Evolutionary conservation across 1,140 invertebrate genomes (phyloP).

Genomic region (Brachionus koreanus): DNA sequence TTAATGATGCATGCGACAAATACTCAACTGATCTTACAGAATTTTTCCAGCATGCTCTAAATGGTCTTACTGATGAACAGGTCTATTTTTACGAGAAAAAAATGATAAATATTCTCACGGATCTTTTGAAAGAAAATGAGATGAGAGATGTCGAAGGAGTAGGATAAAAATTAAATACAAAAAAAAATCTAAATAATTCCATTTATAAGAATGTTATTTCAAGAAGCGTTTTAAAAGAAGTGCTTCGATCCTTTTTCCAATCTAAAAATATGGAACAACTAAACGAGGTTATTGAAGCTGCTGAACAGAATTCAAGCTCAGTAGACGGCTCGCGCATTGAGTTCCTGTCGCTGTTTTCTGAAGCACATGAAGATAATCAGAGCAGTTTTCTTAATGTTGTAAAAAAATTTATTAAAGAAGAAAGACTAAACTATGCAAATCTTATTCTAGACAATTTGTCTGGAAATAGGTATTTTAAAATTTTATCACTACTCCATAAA

Average conservation of each 20-base stretch:
- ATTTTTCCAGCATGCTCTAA: conserved; percentile 26
- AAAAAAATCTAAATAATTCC: background rate
- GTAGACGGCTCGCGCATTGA: conserved; percentile 1
- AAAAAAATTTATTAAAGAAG: conserved; percentile 8
- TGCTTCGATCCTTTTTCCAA: background rate
- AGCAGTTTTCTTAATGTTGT: conserved; percentile 2
- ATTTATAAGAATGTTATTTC: conserved; percentile 32
- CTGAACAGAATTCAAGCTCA: conserved; percentile 13
- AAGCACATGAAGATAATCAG: conserved; percentile 14
- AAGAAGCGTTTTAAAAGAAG: conserved; percentile 11
- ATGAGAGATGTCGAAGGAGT: conserved; percentile 7
- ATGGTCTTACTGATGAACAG: conserved; percentile 25
- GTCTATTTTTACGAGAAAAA: conserved; percentile 41
- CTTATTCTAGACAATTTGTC: background rate
- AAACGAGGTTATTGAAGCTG: background rate
- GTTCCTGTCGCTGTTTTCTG: background rate
- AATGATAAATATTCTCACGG: background rate
- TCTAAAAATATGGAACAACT: conserved; percentile 21
- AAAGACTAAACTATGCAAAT: conserved; percentile 14
- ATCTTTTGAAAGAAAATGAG: conserved; percentile 39
- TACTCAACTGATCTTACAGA: background rate
- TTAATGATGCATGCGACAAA: conserved; percentile 38
- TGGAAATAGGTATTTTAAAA: background rate
- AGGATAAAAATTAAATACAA: background rate
- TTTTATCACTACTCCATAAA: background rate